Evolutionary conservation across 2,113 vertebrate genomes (phyloP).

Genomic region (Ciconia boyciana): DNA sequence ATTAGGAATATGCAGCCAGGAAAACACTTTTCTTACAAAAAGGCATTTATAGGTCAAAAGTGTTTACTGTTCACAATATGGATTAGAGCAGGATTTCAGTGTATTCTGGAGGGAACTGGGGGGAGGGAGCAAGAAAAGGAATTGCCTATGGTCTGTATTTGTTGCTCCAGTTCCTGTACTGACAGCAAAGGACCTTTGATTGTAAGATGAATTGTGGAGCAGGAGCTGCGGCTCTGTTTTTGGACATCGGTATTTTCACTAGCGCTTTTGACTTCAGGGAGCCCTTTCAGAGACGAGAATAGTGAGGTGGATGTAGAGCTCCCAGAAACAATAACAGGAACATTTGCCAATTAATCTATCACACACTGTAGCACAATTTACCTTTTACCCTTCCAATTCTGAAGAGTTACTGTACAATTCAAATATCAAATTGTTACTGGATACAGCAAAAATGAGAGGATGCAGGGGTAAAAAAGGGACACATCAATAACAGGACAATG

Average conservation of each 20-base stretch:
- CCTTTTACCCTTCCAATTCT: constrained; percentile 63
- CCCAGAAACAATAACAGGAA: constrained; percentile 60
- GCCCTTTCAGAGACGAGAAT: constrained; percentile 2
- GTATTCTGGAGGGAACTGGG: constrained; percentile 10
- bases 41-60: background rate
- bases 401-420: background rate
- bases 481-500: constrained; percentile 23
- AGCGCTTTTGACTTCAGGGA: background rate
- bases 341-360: constrained; percentile 59
- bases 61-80: constrained; percentile 11
- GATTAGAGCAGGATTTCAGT: background rate
- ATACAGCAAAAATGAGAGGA: background rate
- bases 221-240: background rate
- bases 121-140: background rate
- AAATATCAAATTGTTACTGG: constrained; percentile 11
- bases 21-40: constrained; percentile 13
- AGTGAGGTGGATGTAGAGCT: constrained; percentile 24
- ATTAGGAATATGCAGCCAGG: background rate
- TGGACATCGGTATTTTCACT: background rate
- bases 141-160: constrained; percentile 8
- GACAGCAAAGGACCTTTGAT: constrained; percentile 55
- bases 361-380: constrained; percentile 1
- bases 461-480: background rate
- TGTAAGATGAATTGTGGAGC: constrained; percentile 51
- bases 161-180: constrained; percentile 47